phyloP scores from a whole-genome alignment of 2,797 vertebrate species.

The Rhadinocentrus ornatus region DNA sequence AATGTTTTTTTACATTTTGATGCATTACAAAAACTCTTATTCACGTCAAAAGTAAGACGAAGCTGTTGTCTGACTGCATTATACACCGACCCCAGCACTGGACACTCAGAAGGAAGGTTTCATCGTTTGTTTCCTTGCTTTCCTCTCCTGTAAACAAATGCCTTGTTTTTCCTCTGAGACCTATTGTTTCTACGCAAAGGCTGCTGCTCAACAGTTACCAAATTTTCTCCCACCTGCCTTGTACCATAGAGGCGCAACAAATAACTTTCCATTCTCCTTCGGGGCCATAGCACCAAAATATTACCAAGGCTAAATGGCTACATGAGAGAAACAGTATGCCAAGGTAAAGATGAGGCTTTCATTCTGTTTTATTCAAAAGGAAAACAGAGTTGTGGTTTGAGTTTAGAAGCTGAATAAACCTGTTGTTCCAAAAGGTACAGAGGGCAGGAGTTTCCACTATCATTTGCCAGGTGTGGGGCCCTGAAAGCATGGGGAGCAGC shows the following conservation, averaged over 20 bases:
- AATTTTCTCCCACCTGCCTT: constrained; percentile 70
- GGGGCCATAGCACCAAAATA: constrained; percentile 45
- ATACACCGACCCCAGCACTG: constrained; percentile 22
- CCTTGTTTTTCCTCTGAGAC: constrained; percentile 64
- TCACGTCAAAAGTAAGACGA: background rate
- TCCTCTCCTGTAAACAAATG: constrained; percentile 68
- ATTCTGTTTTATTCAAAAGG: constrained; percentile 2
- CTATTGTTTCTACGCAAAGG: constrained; percentile 65
- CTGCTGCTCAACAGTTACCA: constrained; percentile 51
- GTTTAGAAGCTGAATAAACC: constrained; percentile 33
- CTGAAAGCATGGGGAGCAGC: constrained; percentile 18
- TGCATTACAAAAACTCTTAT: background rate
- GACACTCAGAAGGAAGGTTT: constrained; percentile 42
- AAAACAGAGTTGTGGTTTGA: constrained; percentile 23
- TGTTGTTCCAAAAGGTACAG: constrained; percentile 41
- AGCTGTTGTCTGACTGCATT: constrained; percentile 1
- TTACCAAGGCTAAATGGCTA: constrained; percentile 43
- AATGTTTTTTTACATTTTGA: constrained; percentile 2
- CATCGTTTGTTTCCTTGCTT: constrained; percentile 47
- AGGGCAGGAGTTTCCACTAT: constrained; percentile 26
- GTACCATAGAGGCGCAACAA: constrained; percentile 60
- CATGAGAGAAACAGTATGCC: constrained; percentile 25
- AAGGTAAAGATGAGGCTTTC: constrained; percentile 9
- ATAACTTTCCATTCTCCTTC: constrained; percentile 63
- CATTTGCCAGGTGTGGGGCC: constrained; percentile 29